Conservation (phyloP, 2,113 vertebrate genomes). For the Podilymbus podiceps region DNA sequence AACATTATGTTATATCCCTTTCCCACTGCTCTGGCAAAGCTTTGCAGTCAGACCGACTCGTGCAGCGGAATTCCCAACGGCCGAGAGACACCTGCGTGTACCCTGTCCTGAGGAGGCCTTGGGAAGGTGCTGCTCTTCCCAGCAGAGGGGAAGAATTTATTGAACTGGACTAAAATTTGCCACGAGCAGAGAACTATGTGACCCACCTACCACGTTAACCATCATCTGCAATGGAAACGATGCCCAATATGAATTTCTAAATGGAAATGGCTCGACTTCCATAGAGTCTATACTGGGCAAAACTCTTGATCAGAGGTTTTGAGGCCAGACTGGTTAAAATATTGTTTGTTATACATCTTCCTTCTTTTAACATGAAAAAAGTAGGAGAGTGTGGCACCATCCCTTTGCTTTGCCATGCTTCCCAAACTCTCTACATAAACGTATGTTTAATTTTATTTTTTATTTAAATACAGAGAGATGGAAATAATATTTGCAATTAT, state of each 20-base stretch:
- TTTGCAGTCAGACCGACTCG: background rate
- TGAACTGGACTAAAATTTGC: background rate
- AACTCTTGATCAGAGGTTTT: background rate
- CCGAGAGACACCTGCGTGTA: background rate
- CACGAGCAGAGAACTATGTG: accelerated
- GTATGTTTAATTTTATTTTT: background rate
- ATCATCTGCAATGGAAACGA: too few species aligned
- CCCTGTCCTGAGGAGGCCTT: accelerated
- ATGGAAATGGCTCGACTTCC: background rate
- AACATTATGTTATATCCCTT: background rate
- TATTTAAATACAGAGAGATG: background rate
- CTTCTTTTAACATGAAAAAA: background rate
- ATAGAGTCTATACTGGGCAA: background rate
- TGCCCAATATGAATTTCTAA: background rate
- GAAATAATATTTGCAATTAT: background rate
- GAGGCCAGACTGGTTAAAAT: background rate
- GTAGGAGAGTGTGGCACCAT: background rate
- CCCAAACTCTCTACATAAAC: background rate
- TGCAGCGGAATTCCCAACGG: background rate
- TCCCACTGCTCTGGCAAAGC: background rate
- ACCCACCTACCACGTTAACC: background rate
- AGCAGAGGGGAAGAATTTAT: background rate
- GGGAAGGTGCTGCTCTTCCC: background rate
- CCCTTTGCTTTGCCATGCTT: background rate
- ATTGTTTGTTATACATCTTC: background rate